Evolutionary conservation across 2,888 invertebrate genomes (phyloP).

Genomic region (Agapetus fuscipes): DNA sequence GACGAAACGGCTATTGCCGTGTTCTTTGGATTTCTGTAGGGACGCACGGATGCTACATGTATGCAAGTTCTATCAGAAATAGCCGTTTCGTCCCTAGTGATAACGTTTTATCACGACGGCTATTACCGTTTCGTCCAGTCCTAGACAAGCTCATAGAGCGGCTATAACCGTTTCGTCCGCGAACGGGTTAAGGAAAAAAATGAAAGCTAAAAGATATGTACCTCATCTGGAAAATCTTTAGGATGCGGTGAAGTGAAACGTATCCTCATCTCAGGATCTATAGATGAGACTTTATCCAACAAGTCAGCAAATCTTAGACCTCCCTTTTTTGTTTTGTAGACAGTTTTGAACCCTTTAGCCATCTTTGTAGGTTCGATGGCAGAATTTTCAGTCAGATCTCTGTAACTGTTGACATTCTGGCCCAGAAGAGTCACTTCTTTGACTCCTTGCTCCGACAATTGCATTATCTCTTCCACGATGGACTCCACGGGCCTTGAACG

Average conservation of each 20-base stretch:
- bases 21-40: too few relatives aligned
- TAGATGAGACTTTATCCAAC: constrained; percentile 67
- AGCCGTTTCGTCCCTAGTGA: too few relatives aligned
- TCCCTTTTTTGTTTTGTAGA: constrained; percentile 79
- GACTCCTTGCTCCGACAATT: constrained; percentile 70
- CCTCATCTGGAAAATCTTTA: constrained; percentile 96
- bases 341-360: constrained; percentile 75
- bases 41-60: too few relatives aligned
- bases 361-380: constrained; percentile 39
- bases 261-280: constrained; percentile 85
- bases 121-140: too few relatives aligned
- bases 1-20: too few relatives aligned
- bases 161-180: too few relatives aligned
- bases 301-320: constrained; percentile 81
- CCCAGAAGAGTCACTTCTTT: constrained; percentile 68
- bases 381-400: constrained; percentile 54
- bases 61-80: too few relatives aligned
- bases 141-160: too few relatives aligned
- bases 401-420: constrained; percentile 96
- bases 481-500: constrained; percentile 76
- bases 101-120: too few relatives aligned
- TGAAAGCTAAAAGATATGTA: too few relatives aligned
- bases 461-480: constrained; percentile 69
- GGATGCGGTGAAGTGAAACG: constrained; percentile 95
- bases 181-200: too few relatives aligned